phyloP scores from a whole-genome alignment of 53 echinoderm and acorn worm species.

The Luidia sarsii region DNA sequence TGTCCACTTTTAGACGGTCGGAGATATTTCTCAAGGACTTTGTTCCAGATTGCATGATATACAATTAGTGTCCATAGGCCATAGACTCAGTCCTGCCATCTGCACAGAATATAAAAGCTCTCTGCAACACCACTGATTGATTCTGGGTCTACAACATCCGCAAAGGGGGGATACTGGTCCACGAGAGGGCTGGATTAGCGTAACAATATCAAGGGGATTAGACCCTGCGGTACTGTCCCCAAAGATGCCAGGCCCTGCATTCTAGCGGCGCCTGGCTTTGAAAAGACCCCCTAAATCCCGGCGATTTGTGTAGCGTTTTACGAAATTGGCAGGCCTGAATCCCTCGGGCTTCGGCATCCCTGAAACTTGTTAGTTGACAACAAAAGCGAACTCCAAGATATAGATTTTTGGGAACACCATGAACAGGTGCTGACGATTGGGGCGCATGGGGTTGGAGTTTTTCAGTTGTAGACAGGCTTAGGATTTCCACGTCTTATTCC shows the following conservation, averaged over 20 bases:
- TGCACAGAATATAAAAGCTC: conserved; percentile 32
- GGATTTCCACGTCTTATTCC: conserved; percentile 3
- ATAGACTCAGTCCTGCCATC: conserved; percentile 32
- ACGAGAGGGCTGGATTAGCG: conserved; percentile 38
- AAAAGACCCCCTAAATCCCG: conserved; percentile 43
- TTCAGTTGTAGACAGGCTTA: not conserved
- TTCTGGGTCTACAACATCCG: not conserved
- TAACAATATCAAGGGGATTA: conserved; percentile 47
- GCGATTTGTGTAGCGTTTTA: conserved; percentile 61
- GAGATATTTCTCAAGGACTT: not conserved
- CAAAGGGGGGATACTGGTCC: conserved; percentile 24
- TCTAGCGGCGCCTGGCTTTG: conserved; percentile 29
- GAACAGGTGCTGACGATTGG: conserved; percentile 42
- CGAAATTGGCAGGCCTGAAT: conserved; percentile 50
- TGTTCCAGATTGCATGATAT: conserved; percentile 20
- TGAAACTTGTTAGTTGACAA: conserved; percentile 41
- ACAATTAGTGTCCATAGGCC: conserved; percentile 27
- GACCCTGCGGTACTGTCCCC: conserved; percentile 35
- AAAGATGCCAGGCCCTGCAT: conserved; percentile 20
- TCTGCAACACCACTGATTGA: conserved; percentile 21
- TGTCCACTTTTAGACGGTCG: too few species aligned
- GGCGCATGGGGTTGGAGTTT: conserved; percentile 32
- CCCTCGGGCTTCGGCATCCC: conserved; percentile 25
- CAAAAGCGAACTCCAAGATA: conserved; percentile 40
- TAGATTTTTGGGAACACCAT: conserved; percentile 36